Base-by-base conservation (phyloP, 2,888 invertebrate species). In the Neria commutata region DNA sequence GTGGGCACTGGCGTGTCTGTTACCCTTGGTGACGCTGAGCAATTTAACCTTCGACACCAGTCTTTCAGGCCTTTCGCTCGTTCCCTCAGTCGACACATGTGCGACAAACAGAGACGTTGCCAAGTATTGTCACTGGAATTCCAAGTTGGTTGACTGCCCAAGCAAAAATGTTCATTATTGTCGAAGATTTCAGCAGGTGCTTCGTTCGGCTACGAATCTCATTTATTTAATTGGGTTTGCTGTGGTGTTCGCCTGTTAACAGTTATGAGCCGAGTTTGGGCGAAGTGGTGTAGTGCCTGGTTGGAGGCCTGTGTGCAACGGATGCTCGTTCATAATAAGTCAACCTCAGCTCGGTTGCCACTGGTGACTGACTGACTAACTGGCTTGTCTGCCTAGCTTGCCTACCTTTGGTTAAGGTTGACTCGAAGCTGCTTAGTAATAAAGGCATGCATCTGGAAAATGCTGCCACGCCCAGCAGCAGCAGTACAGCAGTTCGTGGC, bases 281-380 rank as follows among this genome's bases (percentile, higher is more conserved):
- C n/a, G n/a, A n/a, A n/a, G n/a, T n/a, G n/a, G n/a, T n/a, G n/a
- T n/a, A n/a, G n/a, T n/a, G n/a, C n/a, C n/a, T n/a, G 26, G 19
- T n/a, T 47, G 57, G 58, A 26, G 48, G 50, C 23, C 50, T 56
- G 53, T 45, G 42, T 52, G 54, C 37, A n/a, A 4, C 37, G 37
- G 60, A 51, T 51, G 40, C 48, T 47, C 24, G 63, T 54, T 40
- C 56, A 62, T 63, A 64, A 64, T 60, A 66, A 67, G 63, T 62
- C 65, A 60, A 63, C 57, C 63, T 65, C 59, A 56, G 54, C 62
- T 51, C 61, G 63, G 65, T 67, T 64, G 60, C 64, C 56, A 63
- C 52, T 54, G 33, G 26, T 54, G 49, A 56, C 42, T 42, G n/a
- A n/a, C n/a, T n/a, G n/a, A n/a, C n/a, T n/a, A n/a, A n/a, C n/a